Base-by-base conservation (phyloP, 1,140 invertebrate genomes). In the Maniola jurtina region DNA sequence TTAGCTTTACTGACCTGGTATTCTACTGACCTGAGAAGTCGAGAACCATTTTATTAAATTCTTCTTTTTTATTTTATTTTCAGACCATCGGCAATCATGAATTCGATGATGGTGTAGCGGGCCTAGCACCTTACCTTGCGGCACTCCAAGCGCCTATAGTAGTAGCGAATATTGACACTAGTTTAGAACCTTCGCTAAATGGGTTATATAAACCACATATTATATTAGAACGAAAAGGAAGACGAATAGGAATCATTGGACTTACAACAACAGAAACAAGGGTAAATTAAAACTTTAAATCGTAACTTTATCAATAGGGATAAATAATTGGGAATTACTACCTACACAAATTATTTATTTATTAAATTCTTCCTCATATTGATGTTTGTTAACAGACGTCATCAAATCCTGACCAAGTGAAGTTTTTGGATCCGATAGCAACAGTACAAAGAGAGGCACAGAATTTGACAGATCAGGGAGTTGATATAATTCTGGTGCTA, bases 1-100 rank as follows among this genome's bases (percentile, higher is more conserved):
- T n/a, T n/a, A n/a, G n/a, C n/a, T n/a, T n/a, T n/a, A n/a, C n/a
- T n/a, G n/a, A n/a, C n/a, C n/a, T n/a, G n/a, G 38, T 40, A 40
- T 6, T 40, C 38, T 40, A n/a, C 10, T 40, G 0, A 40, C 10
- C 7, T 40, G 5, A 6, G 5, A 38, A 9, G 36, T 38, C 7
- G 7, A 40, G 6, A 11, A 9, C 1, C 7, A 40, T 40, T 40
- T 25, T 25, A 25, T 40, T 3, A 40, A 6, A n/a, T 45, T 35
- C 35, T 3, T 48, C 47, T 48, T 56, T 25, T n/a, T 64, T 62
- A 38, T 15, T 88, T 86, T 58, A 38, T 15, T 88, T 86, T 58
- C 70, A 97, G 96, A 94, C 95, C 0, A 79, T 97, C 14, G 97
- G 97, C 11, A 98, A 98, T 80, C 97, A 98, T 75, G 97, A 98